Base-by-base conservation (phyloP, 2,888 invertebrate species). In the Drosophila demipolita region DNA sequence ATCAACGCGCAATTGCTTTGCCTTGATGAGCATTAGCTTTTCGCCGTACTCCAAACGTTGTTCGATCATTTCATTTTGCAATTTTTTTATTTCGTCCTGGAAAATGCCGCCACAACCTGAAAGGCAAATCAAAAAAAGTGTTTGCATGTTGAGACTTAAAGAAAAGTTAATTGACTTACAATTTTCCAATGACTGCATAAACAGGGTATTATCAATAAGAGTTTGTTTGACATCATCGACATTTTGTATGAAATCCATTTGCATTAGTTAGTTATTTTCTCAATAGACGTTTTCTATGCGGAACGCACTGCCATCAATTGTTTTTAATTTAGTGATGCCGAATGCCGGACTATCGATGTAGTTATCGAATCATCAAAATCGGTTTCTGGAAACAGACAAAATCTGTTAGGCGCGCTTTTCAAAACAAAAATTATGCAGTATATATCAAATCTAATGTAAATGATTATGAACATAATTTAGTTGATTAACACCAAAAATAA, bases 151-250 rank as follows among this genome's bases (percentile, higher is more conserved):
- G 12, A 29, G 26, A n/a, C n/a, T 29, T 8, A 6, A 55, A 29
- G 29, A 15, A n/a, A 15, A 2, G 1, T 8, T 12, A 11, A n/a
- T 8, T 7, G n/a, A n/a, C 38, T 38, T 55, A 55, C 55, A 55
- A n/a, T n/a, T 38, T 38, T 55, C 38, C 26, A 38, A n/a, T 7
- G 55, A 55, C 55, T 55, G n/a, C 7, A 55, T 17, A 29, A 55
- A 55, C 38, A 38, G 4, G 1, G 55, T 38, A 29, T 38, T 38
- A 8, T 55, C n/a, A n/a, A 55, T 38, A 38, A 55, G 38, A 8
- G n/a, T 8, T 29, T 55, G 55, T 15, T 38, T 55, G 2, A 29
- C 38, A 38, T 55, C 55, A 29, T 55, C n/a, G n/a, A 55, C 4
- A 38, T 8, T 15, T 8, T n/a, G 7, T 4, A 11, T 29, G 38